Evolutionary conservation across 2,888 invertebrate genomes (phyloP).

Genomic region (Rhagonycha lutea): DNA sequence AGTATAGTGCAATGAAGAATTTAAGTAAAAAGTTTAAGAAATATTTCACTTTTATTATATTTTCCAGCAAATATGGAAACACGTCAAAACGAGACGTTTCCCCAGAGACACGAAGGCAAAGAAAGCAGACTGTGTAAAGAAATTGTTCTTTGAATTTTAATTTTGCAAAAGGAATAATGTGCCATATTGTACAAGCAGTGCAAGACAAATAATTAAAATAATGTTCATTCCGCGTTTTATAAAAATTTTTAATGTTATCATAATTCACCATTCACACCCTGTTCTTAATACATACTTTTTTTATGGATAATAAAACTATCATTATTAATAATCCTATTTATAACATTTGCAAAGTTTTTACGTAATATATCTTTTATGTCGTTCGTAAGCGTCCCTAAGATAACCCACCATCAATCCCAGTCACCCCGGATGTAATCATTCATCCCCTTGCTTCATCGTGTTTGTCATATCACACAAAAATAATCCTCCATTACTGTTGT

Average conservation of each 20-base stretch:
- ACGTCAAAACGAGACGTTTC: constrained; percentile 25
- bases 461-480: constrained; percentile 40
- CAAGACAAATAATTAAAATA: neutral
- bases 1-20: neutral
- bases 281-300: neutral
- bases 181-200: neutral
- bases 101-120: constrained; percentile 19
- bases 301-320: neutral
- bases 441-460: constrained; percentile 38
- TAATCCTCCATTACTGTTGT: constrained; percentile 44
- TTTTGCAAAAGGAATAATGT: constrained; percentile 3
- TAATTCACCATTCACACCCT: neutral
- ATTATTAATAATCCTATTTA: constrained; percentile 4
- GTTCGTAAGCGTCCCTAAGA: constrained; percentile 22
- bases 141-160: constrained; percentile 27
- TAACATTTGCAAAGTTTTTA: constrained; percentile 49
- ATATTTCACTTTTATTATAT: constrained; percentile 20
- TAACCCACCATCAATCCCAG: constrained; percentile 41
- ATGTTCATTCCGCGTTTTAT: neutral
- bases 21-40: constrained; percentile 4
- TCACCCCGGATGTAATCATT: constrained; percentile 44
- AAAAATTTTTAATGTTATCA: neutral
- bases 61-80: constrained; percentile 26
- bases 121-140: constrained; percentile 21
- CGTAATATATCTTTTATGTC: constrained; percentile 38